Percentiles rank a stretch among this genome's conserved stretches.
These are phyloP conservation scores for Heptranchias perlo DNA, from an alignment of 2,113 vertebrate genomes.

Conservation along the genomic window DNA sequence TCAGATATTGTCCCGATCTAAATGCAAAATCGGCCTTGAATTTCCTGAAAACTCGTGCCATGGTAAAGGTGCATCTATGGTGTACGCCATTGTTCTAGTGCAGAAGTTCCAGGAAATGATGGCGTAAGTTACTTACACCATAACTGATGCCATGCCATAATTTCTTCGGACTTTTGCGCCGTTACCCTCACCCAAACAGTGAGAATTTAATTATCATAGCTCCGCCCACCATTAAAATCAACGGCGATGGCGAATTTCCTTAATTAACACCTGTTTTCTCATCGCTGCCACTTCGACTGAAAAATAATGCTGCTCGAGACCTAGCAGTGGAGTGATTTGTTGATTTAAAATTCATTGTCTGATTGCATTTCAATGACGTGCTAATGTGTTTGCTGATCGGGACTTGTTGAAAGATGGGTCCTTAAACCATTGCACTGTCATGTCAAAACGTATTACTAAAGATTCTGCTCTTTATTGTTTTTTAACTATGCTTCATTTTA, in stretches of 20 bases:
- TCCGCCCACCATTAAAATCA: neutral
- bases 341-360: neutral
- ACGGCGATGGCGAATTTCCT: neutral
- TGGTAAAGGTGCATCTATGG: too few relatives aligned
- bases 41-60: neutral
- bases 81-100: neutral
- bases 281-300: neutral
- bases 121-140: neutral
- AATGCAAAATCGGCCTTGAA: neutral
- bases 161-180: neutral
- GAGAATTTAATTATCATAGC: neutral
- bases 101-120: neutral
- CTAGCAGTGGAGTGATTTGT: neutral
- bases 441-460: neutral
- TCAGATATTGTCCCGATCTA: neutral
- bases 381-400: neutral
- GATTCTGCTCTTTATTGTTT: neutral
- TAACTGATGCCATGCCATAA: neutral
- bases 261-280: neutral
- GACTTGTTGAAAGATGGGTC: neutral
- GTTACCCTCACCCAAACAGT: neutral
- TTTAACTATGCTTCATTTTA: neutral
- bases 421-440: neutral
- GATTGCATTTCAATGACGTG: neutral
- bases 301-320: neutral